Evolutionary conservation across 1,140 invertebrate species (phyloP), one percentile per base, ranked within the genome.

Genomic region (Chlorops oryzae): DNA sequence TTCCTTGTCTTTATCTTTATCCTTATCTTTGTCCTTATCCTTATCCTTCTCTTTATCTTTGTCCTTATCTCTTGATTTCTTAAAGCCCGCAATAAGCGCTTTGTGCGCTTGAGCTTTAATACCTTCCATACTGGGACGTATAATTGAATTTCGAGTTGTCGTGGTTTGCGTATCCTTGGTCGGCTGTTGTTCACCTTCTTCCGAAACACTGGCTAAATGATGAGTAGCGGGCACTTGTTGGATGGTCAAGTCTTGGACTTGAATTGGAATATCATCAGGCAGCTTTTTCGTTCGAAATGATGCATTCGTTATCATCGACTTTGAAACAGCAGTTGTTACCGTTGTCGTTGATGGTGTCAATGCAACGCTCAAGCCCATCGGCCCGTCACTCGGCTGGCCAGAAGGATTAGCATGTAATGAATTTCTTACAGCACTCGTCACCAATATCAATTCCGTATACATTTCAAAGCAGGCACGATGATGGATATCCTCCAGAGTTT

Each of bases 301-400:
- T 57, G 93, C 93, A 77, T 96, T 96, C 37, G 92, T 97, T 51
- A 96, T 96, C 83, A 96, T 94, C 7, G 90, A 90, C 75, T 95
- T 95, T 1, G 87, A 87, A 53, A 92, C 81, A 2, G 65, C 61
- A 2, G 82, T 86, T 10, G 82, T 86, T 27, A 83, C 81, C n/a
- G 81, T 87, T 28, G 81, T 81, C n/a, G 86, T 85, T 12, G 85
- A 81, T 45, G 87, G 84, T n/a, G 87, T 85, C 34, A 89, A 61
- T 2, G 87, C 83, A 42, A 90, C 80, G 65, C 82, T 87, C 43
- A 90, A 82, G 22, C 87, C 87, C 79, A 89, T 85, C 2, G 86
- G 84, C 23, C 84, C 84, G 67, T 88, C 87, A 57, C 78, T 81
- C 15, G 82, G 79, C 76, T 87, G 84, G 50, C 82, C 85, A 62